These are phyloP conservation scores for Eupithecia subfuscata DNA, from an alignment of 2,888 invertebrate genomes.

Conservation along the genomic window DNA sequence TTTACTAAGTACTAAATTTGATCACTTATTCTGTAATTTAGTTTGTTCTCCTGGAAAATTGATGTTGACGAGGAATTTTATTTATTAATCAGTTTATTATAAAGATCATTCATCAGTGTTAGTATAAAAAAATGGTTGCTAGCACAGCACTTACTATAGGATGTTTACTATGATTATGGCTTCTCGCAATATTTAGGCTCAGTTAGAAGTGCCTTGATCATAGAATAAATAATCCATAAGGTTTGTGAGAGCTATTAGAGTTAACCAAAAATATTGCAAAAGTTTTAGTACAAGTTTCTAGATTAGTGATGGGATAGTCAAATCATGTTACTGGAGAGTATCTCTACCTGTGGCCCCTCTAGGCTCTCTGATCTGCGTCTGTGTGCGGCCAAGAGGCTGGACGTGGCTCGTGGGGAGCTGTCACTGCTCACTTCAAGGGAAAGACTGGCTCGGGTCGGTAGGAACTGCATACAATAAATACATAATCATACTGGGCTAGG, in stretches of 20 bases:
- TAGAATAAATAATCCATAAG: neutral
- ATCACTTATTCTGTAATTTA: neutral
- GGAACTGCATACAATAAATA: conserved; percentile 63
- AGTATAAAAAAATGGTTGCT: neutral
- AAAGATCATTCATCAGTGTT: no score
- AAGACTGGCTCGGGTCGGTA: conserved; percentile 85
- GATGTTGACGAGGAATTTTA: neutral
- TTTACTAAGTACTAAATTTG: neutral
- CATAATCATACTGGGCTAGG: conserved; percentile 19
- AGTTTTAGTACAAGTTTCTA: neutral
- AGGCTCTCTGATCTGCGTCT: conserved; percentile 84
- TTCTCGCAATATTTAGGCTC: neutral
- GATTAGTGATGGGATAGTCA: neutral
- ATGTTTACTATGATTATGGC: neutral
- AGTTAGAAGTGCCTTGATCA: neutral
- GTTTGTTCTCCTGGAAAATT: neutral
- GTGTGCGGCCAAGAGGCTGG: conserved; percentile 77
- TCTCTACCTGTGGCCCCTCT: conserved; percentile 81
- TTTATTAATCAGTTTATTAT: no score
- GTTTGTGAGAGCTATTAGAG: neutral
- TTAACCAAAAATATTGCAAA: neutral
- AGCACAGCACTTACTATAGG: neutral
- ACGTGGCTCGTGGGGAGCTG: conserved; percentile 69
- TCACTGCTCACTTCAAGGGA: conserved; percentile 85
- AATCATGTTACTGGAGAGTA: neutral